Conservation (phyloP, 2,113 vertebrate species). For the Menidia beryllina region DNA sequence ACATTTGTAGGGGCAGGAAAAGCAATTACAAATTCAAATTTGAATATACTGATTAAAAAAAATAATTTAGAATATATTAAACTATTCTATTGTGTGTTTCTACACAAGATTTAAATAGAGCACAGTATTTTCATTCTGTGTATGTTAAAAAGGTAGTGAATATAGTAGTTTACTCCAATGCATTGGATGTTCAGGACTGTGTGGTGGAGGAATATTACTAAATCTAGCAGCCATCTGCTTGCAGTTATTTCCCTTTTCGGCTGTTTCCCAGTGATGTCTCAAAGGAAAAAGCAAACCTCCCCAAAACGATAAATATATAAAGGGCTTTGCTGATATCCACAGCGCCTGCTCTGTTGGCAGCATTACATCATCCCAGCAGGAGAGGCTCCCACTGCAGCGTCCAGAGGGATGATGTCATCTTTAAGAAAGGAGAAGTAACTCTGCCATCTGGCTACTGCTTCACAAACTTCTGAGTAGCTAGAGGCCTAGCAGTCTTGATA, state of each 20-base stretch:
- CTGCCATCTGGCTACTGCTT: neutral
- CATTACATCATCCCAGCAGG: constrained; percentile 62
- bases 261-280: constrained; percentile 17
- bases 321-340: constrained; percentile 23
- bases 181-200: neutral
- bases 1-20: too few relatives aligned
- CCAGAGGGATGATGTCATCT: constrained; percentile 57
- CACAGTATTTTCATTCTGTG: too few relatives aligned
- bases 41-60: too few relatives aligned
- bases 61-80: too few relatives aligned
- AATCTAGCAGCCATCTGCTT: constrained; percentile 25
- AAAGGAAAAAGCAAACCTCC: neutral
- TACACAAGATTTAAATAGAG: too few relatives aligned
- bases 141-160: neutral
- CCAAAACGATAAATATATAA: constrained; percentile 21
- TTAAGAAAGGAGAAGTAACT: neutral
- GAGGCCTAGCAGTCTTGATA: neutral
- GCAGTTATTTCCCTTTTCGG: neutral
- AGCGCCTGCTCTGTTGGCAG: constrained; percentile 38
- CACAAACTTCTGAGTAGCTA: neutral
- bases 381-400: constrained; percentile 48
- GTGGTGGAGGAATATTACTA: neutral
- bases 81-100: too few relatives aligned
- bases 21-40: too few relatives aligned
- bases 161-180: neutral